phyloP scores from a whole-genome alignment of 37 sponge, comb jelly and placozoan genomes.

The Agelas oroides region DNA sequence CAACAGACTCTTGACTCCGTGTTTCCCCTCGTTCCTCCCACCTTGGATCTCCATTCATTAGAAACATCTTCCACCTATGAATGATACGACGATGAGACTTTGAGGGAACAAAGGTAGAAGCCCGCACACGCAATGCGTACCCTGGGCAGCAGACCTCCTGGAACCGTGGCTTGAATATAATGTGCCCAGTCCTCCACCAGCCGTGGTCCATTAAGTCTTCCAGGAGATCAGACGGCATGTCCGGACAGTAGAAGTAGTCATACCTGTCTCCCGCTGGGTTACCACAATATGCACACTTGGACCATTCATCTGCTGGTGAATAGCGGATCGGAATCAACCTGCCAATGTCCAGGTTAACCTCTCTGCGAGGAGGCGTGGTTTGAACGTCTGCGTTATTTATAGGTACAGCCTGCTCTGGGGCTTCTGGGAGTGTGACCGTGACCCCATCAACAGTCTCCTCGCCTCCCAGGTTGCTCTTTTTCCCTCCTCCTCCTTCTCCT shows the following conservation, averaged over 20 bases:
- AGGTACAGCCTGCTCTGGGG: too few species aligned
- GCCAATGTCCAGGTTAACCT: too few species aligned
- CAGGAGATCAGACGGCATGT: constrained; percentile 9
- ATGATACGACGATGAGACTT: constrained; percentile 45
- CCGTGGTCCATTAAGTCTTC: constrained; percentile 43
- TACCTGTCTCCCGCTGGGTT: constrained; percentile 29
- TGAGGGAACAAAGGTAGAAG: constrained; percentile 18
- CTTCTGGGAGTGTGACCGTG: too few species aligned
- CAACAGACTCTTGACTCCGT: too few species aligned
- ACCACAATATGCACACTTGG: constrained; percentile 55
- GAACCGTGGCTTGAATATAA: constrained; percentile 34
- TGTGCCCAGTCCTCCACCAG: constrained; percentile 68
- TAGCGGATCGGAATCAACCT: neutral
- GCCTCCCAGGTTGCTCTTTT: too few species aligned
- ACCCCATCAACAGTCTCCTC: too few species aligned
- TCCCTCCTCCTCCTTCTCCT: too few species aligned
- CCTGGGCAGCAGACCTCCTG: constrained; percentile 56
- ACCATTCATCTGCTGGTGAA: neutral
- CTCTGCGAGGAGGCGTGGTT: too few species aligned
- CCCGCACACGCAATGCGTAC: constrained; percentile 19
- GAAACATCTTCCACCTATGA: constrained; percentile 22
- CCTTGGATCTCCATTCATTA: constrained; percentile 34
- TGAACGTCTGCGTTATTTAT: too few species aligned
- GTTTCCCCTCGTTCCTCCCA: constrained; percentile 21
- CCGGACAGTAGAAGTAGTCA: constrained; percentile 21